Evolutionary conservation across 2,888 invertebrate species (phyloP), one percentile per base, ranked within the genome.

Genomic region (Cinara cedri): DNA sequence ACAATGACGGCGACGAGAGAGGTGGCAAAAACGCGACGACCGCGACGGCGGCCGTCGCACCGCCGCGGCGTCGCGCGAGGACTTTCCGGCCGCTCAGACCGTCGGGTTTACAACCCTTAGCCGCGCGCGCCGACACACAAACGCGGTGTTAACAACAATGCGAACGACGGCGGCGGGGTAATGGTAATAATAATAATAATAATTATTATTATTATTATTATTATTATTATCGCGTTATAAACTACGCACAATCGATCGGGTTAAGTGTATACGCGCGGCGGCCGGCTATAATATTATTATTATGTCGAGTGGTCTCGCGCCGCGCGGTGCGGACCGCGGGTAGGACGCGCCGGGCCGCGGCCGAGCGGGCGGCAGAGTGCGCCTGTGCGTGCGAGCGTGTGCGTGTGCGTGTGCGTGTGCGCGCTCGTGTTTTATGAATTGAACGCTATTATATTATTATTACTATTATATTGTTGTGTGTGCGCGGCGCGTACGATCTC

Each of bases 141-240:
- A 11, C 9, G 24, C 46, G 21, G n/a, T 49, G 42, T 14, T 72
- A 62, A 34, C 49, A 72, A 72, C 62, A 62, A 72, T 62, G 62
- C 26, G 26, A 14, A 42, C 55, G 46, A 8, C 8, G 26, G 14
- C 46, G n/a, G 49, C 10, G 34, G 34, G 34, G 34, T 34, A 34
- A 49, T 21, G 26, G 49, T 46, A 26, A 46, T 60, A n/a, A 72
- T 72, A 54, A 70, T 68, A 44, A 72, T 51, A n/a, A 51, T 70
- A 14, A 70, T 70, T 11, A 70, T 70, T 19, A 70, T 72, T 72
- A 72, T 72, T 72, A 72, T 72, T n/a, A 70, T 70, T 11, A 70
- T 70, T 19, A 70, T 72, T 72, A 72, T 72, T 72, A 72, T 72
- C 62, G 34, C 51, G 51, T 72, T 72, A 72, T 72, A 72, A 72